Conservation (phyloP, 2,113 vertebrate species). For the Callipepla squamata region DNA sequence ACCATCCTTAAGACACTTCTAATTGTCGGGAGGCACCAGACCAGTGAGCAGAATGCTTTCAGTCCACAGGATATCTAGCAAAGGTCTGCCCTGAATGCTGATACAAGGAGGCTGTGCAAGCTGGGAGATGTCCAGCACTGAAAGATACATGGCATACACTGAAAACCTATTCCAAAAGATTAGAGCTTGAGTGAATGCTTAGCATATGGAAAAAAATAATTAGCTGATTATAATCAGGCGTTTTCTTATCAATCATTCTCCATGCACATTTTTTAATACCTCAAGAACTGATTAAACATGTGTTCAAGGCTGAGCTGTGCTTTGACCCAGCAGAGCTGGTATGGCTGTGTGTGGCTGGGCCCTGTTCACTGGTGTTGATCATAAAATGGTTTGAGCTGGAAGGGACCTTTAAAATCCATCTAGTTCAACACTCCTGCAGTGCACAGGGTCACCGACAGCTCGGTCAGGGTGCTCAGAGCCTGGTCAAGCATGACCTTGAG, state of each 20-base stretch:
- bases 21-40: neutral
- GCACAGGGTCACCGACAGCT: too few species aligned
- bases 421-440: too few species aligned
- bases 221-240: slow-evolving; percentile 29
- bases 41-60: neutral
- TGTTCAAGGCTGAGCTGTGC: neutral
- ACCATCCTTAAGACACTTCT: neutral
- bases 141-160: neutral
- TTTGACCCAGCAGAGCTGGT: neutral
- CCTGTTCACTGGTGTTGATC: neutral
- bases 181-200: neutral
- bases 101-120: neutral
- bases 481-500: too few species aligned
- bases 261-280: neutral
- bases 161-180: neutral
- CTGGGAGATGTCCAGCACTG: neutral
- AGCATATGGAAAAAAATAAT: slow-evolving; percentile 38
- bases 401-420: too few species aligned
- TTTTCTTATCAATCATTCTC: slow-evolving; percentile 21
- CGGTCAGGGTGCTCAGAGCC: too few species aligned
- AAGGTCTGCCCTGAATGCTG: neutral
- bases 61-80: neutral
- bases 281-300: neutral
- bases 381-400: too few species aligned
- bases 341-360: neutral